Evolutionary conservation across 1,140 invertebrate species (phyloP), one percentile per base, ranked within the genome.

Genomic region (Aleiodes sp.): DNA sequence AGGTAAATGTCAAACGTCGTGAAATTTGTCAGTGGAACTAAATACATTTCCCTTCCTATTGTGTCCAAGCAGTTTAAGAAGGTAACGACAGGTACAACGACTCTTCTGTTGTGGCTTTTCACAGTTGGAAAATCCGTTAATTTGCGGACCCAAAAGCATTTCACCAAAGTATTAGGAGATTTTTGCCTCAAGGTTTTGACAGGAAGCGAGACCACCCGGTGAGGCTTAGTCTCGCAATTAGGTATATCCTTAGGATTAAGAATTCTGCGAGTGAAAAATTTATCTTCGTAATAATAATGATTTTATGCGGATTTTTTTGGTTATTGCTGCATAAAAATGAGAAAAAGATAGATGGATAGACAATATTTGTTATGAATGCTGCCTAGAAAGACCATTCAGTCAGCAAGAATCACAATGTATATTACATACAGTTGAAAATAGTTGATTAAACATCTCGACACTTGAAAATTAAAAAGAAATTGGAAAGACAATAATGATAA

Each of bases 1-100:
- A 26, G 26, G 64, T 21, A 59, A 46, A 19, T 10, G 10, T 12
- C 10, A 12, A 31, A 10, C 46, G 61, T 59, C 39, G 64, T 72
- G 43, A 64, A 73, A 73, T 70, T 73, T 73, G 71, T 73, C 68
- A 73, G 72, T 56, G 33, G 62, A 70, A 67, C 43, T 57, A 69
- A 69, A 62, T 41, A 68, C 65, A 62, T 2, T 57, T 29, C 12
- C 7, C 31, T 2, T 12, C 10, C 31, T 24, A 21, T 21, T 65
- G 14, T 65, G n/a, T 41, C 12, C 29, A 46, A 46, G 46, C n/a
- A n/a, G n/a, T n/a, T n/a, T n/a, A n/a, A n/a, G n/a, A n/a, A 21
- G 46, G 46, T 24, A 52, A 52, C 21, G 46, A 52, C 46, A 52
- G 46, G 46, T 52, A 52, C 46, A 35, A 35, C 31, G 4, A 26